These are phyloP conservation scores for Oreochromis mossambicus DNA, from an alignment of 2,797 vertebrate genomes.

Conservation along the genomic window DNA sequence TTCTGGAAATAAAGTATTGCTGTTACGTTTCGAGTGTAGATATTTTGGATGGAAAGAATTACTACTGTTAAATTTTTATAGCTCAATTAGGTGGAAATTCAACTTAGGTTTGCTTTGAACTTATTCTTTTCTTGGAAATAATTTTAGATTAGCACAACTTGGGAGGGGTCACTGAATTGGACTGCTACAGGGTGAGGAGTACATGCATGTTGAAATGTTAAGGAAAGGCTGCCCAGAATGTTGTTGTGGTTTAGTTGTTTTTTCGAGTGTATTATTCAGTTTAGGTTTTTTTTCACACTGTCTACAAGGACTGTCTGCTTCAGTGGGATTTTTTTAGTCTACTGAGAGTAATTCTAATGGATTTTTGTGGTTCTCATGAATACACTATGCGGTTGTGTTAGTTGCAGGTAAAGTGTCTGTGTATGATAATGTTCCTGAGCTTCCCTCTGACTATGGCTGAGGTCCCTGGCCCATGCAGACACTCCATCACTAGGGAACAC, in stretches of 20 bases:
- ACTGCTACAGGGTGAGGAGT: background rate
- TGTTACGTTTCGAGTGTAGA: background rate
- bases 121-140: background rate
- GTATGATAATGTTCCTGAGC: conserved; percentile 78
- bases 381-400: conserved; percentile 16
- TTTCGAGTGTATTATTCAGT: background rate
- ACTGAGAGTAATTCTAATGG: background rate
- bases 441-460: conserved; percentile 75
- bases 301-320: background rate
- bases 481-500: conserved; percentile 80
- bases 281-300: background rate
- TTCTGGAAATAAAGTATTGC: background rate
- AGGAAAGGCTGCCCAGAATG: background rate
- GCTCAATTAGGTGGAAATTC: background rate
- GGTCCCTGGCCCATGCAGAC: conserved; percentile 77
- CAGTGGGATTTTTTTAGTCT: background rate
- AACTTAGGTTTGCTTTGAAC: background rate
- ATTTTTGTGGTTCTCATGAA: background rate
- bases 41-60: background rate
- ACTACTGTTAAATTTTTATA: background rate
- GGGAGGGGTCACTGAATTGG: background rate
- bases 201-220: background rate
- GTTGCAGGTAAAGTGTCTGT: conserved; percentile 80
- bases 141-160: background rate
- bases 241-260: background rate